phyloP scores from a whole-genome alignment of 2,888 invertebrate species.

The Toxonevra muliebris region DNA sequence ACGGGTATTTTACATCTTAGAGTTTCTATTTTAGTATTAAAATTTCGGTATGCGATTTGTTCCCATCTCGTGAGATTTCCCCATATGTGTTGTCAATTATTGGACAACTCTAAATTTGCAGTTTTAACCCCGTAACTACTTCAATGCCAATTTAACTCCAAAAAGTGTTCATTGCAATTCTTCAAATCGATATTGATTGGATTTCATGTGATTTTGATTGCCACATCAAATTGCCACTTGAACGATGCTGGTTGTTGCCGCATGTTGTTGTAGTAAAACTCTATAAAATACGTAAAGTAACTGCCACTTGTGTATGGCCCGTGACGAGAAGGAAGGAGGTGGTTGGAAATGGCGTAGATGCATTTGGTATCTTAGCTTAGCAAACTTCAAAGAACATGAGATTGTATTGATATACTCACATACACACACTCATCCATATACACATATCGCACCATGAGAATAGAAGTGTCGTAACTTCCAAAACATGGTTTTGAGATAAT shows the following conservation, averaged over 20 bases:
- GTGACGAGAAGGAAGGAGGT: background rate
- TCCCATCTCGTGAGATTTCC: too few species aligned
- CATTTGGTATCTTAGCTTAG: background rate
- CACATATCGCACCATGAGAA: background rate
- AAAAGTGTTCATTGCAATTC: too few species aligned
- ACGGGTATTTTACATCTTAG: too few species aligned
- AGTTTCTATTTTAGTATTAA: too few species aligned
- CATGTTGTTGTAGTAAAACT: background rate
- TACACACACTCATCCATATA: background rate
- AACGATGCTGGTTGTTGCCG: constrained; percentile 34
- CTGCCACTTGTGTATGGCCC: background rate
- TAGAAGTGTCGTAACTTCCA: too few species aligned
- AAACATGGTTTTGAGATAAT: too few species aligned
- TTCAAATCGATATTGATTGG: constrained; percentile 23
- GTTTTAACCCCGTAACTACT: too few species aligned
- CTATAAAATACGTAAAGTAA: constrained; percentile 1
- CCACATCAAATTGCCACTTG: constrained; percentile 59
- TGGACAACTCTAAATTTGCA: too few species aligned
- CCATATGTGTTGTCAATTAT: too few species aligned
- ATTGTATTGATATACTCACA: background rate
- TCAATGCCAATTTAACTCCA: too few species aligned
- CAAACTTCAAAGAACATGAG: background rate
- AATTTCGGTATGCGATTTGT: too few species aligned
- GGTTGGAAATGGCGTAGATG: background rate
- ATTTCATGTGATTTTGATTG: constrained; percentile 57